These are phyloP conservation scores for Drosophila pseudotakahashii DNA, from an alignment of 2,888 invertebrate genomes.

Conservation along the genomic window DNA sequence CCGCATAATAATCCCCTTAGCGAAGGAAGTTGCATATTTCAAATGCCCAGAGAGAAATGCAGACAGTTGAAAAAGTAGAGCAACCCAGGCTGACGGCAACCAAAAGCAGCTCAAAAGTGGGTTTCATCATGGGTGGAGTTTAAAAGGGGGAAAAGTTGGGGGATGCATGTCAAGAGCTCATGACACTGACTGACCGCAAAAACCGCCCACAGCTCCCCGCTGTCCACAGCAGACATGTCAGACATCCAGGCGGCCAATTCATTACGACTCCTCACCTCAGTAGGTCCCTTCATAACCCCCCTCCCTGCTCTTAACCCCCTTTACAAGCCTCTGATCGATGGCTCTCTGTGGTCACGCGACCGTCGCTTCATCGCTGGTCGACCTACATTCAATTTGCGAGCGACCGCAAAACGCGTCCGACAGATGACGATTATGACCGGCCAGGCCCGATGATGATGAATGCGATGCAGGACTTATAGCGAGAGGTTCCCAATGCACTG, in stretches of 20 bases:
- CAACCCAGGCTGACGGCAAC: constrained; percentile 26
- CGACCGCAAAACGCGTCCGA: constrained; percentile 75
- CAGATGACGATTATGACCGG: constrained; percentile 68
- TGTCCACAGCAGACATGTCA: constrained; percentile 51
- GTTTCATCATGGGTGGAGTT: constrained; percentile 5
- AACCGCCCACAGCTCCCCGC: constrained; percentile 2
- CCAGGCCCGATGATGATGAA: constrained; percentile 32
- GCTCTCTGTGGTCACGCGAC: constrained; percentile 73
- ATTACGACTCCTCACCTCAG: constrained; percentile 26
- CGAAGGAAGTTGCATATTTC: constrained; percentile 9
- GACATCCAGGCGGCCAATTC: constrained; percentile 71
- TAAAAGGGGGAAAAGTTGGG: background rate
- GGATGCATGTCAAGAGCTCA: constrained; percentile 51
- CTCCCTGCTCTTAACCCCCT: constrained; percentile 2
- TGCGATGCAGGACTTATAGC: constrained; percentile 20
- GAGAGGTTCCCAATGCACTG: constrained; percentile 21
- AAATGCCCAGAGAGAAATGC: constrained; percentile 9
- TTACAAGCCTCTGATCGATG: constrained; percentile 68
- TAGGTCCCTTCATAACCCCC: background rate
- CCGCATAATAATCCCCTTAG: background rate
- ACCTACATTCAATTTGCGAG: constrained; percentile 77
- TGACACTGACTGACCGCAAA: constrained; percentile 52
- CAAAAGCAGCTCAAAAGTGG: constrained; percentile 4
- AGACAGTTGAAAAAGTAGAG: constrained; percentile 20
- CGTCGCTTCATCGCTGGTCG: constrained; percentile 51